Conservation (phyloP, 2,888 invertebrate species). For the Lasioglossum figueresi region DNA sequence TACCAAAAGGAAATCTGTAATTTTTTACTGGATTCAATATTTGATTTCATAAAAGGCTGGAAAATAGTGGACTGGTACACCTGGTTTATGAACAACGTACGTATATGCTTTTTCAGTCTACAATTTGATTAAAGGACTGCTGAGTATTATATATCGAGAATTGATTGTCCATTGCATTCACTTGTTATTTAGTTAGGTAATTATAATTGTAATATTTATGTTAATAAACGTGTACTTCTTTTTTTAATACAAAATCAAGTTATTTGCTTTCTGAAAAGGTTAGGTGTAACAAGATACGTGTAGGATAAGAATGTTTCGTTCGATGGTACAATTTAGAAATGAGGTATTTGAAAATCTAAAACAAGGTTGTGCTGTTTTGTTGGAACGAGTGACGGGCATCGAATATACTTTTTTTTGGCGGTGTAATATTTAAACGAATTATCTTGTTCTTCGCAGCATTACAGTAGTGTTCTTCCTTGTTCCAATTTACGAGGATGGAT, state of each 20-base stretch:
- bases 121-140: not conserved
- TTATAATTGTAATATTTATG: not conserved
- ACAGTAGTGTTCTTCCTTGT: too few species aligned
- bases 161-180: not conserved
- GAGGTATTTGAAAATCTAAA: not conserved
- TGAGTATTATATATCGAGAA: not conserved
- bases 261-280: constrained; percentile 22
- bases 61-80: not conserved
- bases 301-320: constrained; percentile 28
- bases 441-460: too few species aligned
- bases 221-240: not conserved
- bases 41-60: not conserved
- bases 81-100: not conserved
- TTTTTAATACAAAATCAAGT: constrained; percentile 39
- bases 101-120: not conserved
- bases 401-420: not conserved
- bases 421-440: too few species aligned
- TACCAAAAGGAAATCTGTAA: not conserved
- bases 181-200: not conserved
- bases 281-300: constrained; percentile 30
- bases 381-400: not conserved
- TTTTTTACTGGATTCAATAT: not conserved
- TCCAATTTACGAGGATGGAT: too few species aligned
- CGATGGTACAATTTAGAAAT: constrained; percentile 22
- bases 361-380: not conserved